These are phyloP conservation scores for Pyrocephalus nanus DNA, from an alignment of 2,797 vertebrate genomes.

Conservation along the genomic window DNA sequence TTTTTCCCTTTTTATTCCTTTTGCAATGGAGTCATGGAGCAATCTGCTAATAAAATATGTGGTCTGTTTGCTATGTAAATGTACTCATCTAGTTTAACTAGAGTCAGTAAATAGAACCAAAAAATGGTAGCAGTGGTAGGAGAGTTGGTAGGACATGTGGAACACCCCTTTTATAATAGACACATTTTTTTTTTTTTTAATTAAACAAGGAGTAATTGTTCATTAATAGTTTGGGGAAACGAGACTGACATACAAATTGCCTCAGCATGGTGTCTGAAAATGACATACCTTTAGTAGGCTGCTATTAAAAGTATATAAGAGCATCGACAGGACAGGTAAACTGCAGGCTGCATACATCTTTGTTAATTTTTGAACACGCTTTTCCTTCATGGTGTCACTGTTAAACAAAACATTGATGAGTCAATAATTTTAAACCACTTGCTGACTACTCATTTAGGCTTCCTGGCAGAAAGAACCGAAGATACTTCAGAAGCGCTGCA, in stretches of 20 bases:
- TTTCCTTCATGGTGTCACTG: neutral
- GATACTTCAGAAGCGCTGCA: neutral
- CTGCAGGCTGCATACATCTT: neutral
- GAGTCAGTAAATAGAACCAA: neutral
- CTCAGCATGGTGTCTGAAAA: neutral
- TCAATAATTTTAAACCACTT: neutral
- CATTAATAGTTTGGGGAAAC: neutral
- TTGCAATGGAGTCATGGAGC: neutral
- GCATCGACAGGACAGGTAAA: neutral
- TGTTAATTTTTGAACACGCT: rapidly evolving
- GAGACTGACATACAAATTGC: neutral
- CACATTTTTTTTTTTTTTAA: neutral
- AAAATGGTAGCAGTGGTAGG: neutral
- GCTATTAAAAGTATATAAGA: neutral
- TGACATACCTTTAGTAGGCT: neutral
- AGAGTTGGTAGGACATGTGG: neutral
- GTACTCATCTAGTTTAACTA: neutral
- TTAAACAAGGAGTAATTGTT: neutral
- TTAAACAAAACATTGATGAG: neutral
- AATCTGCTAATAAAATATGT: neutral
- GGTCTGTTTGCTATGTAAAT: neutral
- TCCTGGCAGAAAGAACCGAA: neutral
- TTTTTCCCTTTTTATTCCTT: neutral
- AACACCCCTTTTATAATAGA: neutral
- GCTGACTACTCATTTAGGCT: neutral